Conservation (phyloP, 2,888 invertebrate genomes). For the Byasa hedistus region DNA sequence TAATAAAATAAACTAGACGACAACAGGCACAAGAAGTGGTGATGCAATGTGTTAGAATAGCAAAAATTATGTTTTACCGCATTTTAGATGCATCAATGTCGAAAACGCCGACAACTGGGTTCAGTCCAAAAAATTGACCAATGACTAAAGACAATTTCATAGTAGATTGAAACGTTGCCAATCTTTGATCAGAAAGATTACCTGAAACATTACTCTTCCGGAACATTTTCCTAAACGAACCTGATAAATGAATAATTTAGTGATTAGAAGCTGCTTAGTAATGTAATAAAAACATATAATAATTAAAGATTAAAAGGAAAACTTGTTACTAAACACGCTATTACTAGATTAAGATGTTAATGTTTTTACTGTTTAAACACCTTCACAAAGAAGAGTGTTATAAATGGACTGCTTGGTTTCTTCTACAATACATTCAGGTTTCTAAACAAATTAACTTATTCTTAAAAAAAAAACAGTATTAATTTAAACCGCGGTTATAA, state of each 20-base stretch:
- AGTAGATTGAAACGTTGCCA: constrained; percentile 50
- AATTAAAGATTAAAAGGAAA: too few relatives aligned
- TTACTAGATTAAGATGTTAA: too few relatives aligned
- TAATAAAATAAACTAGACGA: neutral
- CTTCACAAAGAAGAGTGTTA: too few relatives aligned
- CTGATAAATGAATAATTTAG: constrained; percentile 36
- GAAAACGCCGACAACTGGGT: constrained; percentile 52
- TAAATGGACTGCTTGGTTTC: too few relatives aligned
- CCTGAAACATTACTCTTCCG: constrained; percentile 29
- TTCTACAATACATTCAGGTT: too few relatives aligned
- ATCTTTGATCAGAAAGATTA: constrained; percentile 32
- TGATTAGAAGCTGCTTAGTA: neutral
- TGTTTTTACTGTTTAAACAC: too few relatives aligned
- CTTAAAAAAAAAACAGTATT: too few relatives aligned
- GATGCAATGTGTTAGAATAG: neutral
- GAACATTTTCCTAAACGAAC: constrained; percentile 34
- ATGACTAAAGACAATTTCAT: constrained; percentile 48
- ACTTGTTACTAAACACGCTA: too few relatives aligned
- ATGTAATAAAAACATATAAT: neutral
- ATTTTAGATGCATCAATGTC: constrained; percentile 49
- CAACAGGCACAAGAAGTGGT: neutral
- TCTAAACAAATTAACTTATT: too few relatives aligned
- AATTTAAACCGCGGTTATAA: too few relatives aligned
- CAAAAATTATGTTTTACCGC: constrained; percentile 38
- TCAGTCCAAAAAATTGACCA: constrained; percentile 57